Percentiles rank a stretch among this genome's conserved stretches.
These are phyloP conservation scores for Caenorhabditis elegans DNA, from an alignment of 1,140 invertebrate genomes.

Conservation along the genomic window WBcel235 BX284603.4:6942001-6942500, in stretches of 20 bases:
- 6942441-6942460: constrained; percentile 44
- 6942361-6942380: constrained; percentile 46
- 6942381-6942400: constrained; percentile 42
- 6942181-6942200: constrained; percentile 43
- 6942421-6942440: constrained; percentile 32
- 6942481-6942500: constrained; percentile 24
- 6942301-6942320: not conserved
- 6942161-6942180: constrained; percentile 41
- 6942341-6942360: constrained; percentile 31
- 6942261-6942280: too few species aligned
- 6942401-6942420: constrained; percentile 35
- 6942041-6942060: constrained; percentile 45
- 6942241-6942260: too few species aligned
- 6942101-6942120: constrained; percentile 43
- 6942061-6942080: constrained; percentile 44
- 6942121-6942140: constrained; percentile 32
- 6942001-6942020: constrained; percentile 6
- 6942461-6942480: constrained; percentile 42
- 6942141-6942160: constrained; percentile 44
- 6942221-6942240: constrained; percentile 3
- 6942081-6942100: constrained; percentile 38
- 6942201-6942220: constrained; percentile 41
- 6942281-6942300: not conserved
- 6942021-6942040: constrained; percentile 45
- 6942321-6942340: constrained; percentile 43